Base-by-base conservation (phyloP, 2,888 invertebrate species). In the Eupsilia transversa region DNA sequence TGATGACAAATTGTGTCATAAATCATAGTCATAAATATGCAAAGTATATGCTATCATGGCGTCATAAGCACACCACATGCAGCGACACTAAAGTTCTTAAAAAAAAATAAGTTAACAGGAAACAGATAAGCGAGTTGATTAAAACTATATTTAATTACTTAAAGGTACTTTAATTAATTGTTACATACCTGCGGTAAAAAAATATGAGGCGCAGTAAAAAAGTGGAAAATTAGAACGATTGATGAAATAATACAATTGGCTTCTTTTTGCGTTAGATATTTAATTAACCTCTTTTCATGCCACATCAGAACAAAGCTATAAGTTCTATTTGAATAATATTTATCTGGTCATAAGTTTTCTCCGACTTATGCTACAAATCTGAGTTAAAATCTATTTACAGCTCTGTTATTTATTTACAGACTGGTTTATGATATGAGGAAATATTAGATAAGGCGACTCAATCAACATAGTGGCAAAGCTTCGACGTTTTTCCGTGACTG, bases 211-310 rank as follows among this genome's bases (percentile, higher is more conserved):
- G 57, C 60, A 69, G 30, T 68, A 57, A 52, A 66, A 46, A 52
- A 33, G 23, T 83, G 63, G 66, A 64, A 70, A 59, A 74, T 61
- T 65, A 27, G 27, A 35, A 12, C 30, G 33, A 68, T 57, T 80
- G 35, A 79, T 61, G 43, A 61, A 61, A 66, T 41, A 59, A 64
- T 71, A 74, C 41, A 66, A 82, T 84, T 72, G 12, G 35, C 66
- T 80, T 57, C 52, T 14, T 74, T 68, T 71, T 64, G 46, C 38
- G 7, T 64, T 38, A 49, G 33, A 56, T n/a, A n/a, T 54, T 9
- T 49, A 69, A 75, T 80, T 83, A 69, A 80, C 80, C 83, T 71
- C 33, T 54, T 79, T 71, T 35, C 6, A 56, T 56, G 6, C 46
- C 7, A 41, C 57, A 60, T 60, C 54, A 73, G 17, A 66, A 57